Evolutionary conservation across 2,113 vertebrate genomes (phyloP).

Genomic region (Rhadina sibilatrix): DNA sequence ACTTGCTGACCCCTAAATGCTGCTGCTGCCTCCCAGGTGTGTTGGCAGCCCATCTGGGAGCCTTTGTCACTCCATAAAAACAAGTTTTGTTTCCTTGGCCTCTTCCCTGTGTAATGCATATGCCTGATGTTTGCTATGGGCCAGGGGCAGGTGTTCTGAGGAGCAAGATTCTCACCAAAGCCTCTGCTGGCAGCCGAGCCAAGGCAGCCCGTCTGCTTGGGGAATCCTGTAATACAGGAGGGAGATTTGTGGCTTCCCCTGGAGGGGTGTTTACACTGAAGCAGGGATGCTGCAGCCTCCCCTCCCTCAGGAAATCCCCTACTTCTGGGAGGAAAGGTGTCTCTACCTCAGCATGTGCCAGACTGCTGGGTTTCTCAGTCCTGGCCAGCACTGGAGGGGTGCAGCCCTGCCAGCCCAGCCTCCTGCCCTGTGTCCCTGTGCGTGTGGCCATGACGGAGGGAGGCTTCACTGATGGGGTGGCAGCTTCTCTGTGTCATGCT

Average conservation of each 20-base stretch:
- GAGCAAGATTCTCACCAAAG: background rate
- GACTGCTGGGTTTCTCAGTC: background rate
- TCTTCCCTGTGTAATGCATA: rapidly evolving
- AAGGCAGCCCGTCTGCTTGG: background rate
- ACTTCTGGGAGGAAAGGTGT: rapidly evolving
- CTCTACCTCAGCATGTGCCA: background rate
- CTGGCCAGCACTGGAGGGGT: background rate
- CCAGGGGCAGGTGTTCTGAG: rapidly evolving
- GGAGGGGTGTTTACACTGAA: background rate
- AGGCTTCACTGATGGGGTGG: rapidly evolving
- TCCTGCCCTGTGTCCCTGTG: background rate
- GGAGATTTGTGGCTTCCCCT: rapidly evolving
- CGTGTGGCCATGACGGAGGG: rapidly evolving
- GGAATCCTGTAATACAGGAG: rapidly evolving
- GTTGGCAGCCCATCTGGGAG: background rate
- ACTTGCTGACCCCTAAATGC: background rate
- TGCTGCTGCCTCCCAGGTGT: background rate
- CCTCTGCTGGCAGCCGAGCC: background rate
- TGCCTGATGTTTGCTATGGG: background rate
- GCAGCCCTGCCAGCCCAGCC: background rate
- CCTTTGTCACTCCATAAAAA: background rate
- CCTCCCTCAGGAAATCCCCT: background rate
- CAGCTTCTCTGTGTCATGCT: background rate
- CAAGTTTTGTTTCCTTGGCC: background rate
- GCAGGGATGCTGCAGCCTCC: background rate